Evolutionary conservation across 2,113 vertebrate species (phyloP).

Genomic region (Anarrhichthys ocellatus): DNA sequence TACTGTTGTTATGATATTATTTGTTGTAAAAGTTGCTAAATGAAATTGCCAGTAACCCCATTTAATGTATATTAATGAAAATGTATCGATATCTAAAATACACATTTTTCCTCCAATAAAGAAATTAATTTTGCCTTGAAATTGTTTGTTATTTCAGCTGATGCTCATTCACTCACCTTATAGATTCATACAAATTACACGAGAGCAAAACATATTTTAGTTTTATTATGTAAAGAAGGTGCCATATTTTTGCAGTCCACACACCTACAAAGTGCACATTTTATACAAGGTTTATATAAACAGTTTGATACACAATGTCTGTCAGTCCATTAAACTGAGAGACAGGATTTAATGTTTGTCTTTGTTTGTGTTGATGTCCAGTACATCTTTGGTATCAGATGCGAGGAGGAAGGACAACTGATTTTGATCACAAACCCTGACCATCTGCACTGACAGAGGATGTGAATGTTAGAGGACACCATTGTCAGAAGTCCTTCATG

Average conservation of each 20-base stretch:
- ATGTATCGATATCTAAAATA: background rate
- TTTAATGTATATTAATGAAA: conserved; percentile 14
- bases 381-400: conserved; percentile 27
- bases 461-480: conserved; percentile 63
- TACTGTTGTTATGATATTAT: background rate
- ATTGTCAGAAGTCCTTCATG: conserved; percentile 60
- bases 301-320: background rate
- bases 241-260: background rate
- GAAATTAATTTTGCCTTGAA: background rate
- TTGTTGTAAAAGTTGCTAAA: conserved; percentile 7
- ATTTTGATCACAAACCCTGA: conserved; percentile 42
- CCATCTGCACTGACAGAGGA: conserved; percentile 57
- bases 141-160: conserved; percentile 2
- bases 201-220: no score
- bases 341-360: background rate
- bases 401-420: conserved; percentile 16
- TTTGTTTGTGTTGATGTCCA: conserved; percentile 5
- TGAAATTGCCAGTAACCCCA: background rate
- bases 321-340: background rate
- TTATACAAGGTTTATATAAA: background rate
- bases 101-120: conserved; percentile 40
- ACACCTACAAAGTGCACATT: background rate
- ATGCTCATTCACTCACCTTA: background rate
- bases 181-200: background rate
- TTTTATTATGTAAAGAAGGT: background rate